Base-by-base conservation (phyloP, 2,113 vertebrate genomes). In the Callionymus lyra region DNA sequence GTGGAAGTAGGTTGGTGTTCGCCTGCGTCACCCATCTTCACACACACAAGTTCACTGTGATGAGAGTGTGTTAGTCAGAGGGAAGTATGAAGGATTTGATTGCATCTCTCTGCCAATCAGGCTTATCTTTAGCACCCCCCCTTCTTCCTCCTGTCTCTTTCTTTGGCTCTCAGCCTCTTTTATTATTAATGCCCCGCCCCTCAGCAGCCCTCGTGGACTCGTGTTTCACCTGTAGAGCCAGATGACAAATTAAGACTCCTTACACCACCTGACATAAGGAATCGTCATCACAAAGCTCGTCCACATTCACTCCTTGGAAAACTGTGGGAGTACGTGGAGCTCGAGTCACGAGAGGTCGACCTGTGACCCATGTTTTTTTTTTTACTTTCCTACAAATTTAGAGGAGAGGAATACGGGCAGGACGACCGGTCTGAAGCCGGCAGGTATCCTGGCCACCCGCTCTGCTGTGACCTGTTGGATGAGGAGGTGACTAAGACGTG, bases 101-200 rank as follows among this genome's bases (percentile, higher is more conserved):
- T 15, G 6, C 43, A 14, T 14, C 10, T 38, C 37, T 16, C 31
- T 38, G 16, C 34, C 42, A 14, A 16, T 44, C 45, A 12, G 21
- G 4, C 43, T 42, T 39, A 39, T 44, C 39, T 40, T n/a, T 19
- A 19, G 33, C 34, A 16, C 13, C 43, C 55, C 52, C 3, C 16
- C 42, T 49, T 9, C 34, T 50, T 59, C 13, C 33, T 3, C 49
- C 34, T 57, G 33, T 59, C 27, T 47, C 32, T 49, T 37, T 59
- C 31, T 53, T 38, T 57, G 47, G 68, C 41, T 40, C 53, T 50
- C 60, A 41, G 56, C 68, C 70, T 77, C 60, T 77, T 82, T 68
- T 76, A 79, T 82, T 79, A 81, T 77, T 82, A 57, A 80, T 80
- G 69, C 73, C 71, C 69, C 77, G 64, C 80, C 76, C 76, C 77